Conservation (phyloP, 2,888 invertebrate genomes). For the Pollenia griseotomentosa region DNA sequence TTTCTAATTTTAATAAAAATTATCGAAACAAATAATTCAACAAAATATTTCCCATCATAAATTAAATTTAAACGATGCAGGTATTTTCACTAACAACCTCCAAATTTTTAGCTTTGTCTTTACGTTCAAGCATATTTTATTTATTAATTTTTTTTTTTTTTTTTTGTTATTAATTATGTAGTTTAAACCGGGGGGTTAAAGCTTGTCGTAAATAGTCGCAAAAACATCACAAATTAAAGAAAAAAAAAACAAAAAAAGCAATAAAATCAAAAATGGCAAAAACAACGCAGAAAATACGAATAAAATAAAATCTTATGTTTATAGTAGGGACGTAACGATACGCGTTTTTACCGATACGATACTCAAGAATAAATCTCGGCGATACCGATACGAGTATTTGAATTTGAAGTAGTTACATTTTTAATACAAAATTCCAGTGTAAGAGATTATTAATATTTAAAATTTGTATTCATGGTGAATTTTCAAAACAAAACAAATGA, state of each 20-base stretch:
- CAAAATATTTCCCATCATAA: slow-evolving; percentile 45
- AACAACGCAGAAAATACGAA: slow-evolving; percentile 66
- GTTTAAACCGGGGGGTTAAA: slow-evolving; percentile 61
- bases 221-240: slow-evolving; percentile 32
- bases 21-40: slow-evolving; percentile 12
- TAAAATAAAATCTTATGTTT: slow-evolving; percentile 73
- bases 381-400: no score
- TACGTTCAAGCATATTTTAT: background rate
- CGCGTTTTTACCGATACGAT: no score
- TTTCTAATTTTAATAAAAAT: background rate
- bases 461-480: no score
- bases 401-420: no score
- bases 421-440: no score
- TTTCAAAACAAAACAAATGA: no score
- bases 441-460: no score
- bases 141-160: background rate
- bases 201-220: slow-evolving; percentile 55
- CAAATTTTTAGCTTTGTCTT: slow-evolving; percentile 39
- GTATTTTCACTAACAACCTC: slow-evolving; percentile 49
- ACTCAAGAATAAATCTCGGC: no score
- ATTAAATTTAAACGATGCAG: slow-evolving; percentile 23
- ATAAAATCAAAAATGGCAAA: slow-evolving; percentile 16
- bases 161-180: slow-evolving; percentile 53
- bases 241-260: slow-evolving; percentile 17
- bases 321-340: no score